Evolutionary conservation across 2,888 invertebrate species (phyloP), one percentile per base, ranked within the genome.

Genomic region (Masnerella sp.): DNA sequence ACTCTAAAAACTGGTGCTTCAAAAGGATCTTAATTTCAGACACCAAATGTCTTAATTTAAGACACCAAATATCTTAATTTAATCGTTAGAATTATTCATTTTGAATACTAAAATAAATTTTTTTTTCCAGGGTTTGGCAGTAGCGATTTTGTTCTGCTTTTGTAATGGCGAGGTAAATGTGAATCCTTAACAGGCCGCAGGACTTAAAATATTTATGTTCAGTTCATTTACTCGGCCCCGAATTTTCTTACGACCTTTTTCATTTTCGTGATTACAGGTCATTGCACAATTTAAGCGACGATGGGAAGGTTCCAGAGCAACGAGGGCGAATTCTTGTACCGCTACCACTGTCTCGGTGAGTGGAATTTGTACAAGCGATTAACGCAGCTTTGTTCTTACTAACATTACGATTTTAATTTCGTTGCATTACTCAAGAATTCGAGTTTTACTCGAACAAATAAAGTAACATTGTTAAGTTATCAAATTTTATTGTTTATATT

Each of bases 71-170:
- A n/a, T n/a, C n/a, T n/a, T n/a, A n/a, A n/a, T n/a, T n/a, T n/a
- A n/a, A n/a, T n/a, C n/a, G n/a, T n/a, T n/a, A n/a, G n/a, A n/a
- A n/a, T n/a, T n/a, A n/a, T n/a, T n/a, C n/a, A n/a, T n/a, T n/a
- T n/a, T n/a, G n/a, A n/a, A n/a, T n/a, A n/a, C n/a, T n/a, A n/a
- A 25, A 25, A 25, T 7, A 25, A 25, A 25, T 25, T 25, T 11
- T 34, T 12, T 38, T 54, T 59, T 65, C 25, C 92, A 97, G 94
- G 97, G 97, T 71, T 91, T 97, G 69, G 96, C 95, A 87, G 97
- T 97, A 56, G 96, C 97, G 30, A 92, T 95, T 74, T 91, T 97
- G 51, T 96, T 96, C 89, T 96, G 96, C 87, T 97, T 97, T 90
- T 96, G 94, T 89, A 97, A 97, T 86, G 96, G 96, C 77, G 97